Evolutionary conservation across 1,140 invertebrate genomes (phyloP), one percentile per base, ranked within the genome.

Genomic region (Leptinotarsa undecemlineata): DNA sequence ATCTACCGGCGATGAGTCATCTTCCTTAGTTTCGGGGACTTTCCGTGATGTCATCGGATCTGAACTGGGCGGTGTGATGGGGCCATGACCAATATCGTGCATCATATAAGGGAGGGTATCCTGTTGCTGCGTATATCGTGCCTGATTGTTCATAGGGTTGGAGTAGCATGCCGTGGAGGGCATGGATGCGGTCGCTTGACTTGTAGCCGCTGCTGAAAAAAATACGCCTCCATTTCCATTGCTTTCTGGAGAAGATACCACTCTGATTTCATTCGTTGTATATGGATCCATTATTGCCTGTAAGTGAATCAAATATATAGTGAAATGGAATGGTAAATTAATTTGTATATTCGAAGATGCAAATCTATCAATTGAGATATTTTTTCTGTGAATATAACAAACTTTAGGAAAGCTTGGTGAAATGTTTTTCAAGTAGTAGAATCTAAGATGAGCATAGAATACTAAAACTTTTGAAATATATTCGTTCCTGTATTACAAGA

Each of bases 21-120:
- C 26, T 26, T 26, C 5, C 26, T 26, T 5, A 26, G 26, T 26
- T 26, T 26, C 26, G 48, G 48, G 48, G 23, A 26, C 23, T 76
- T 64, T 84, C 76, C 23, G 82, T 71, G 78, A 76, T 6, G 71
- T 71, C 17, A 78, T 74, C 3, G 76, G 73, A 67, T 87, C 86
- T 69, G 85, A 85, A 42, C 83, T 84, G 0, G 85, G 87, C 1
- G 85, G 86, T 23, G 86, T 86, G 13, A 87, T 82, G 0, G 87
- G 76, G 48, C 78, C 87, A 74, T 72, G 68, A 20, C 15, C 14
- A 13, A 11, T 60, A 14, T 20, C 26, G 63, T 51, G 21, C 8
- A 4, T 15, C n/a, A 64, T 23, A 3, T 57, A 1, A n/a, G 14
- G 51, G 4, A 4, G 14, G 15, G 17, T 57, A 57, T 57, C 5